A percentile compares a stretch with the other conserved stretches of the same genome.
phyloP scores from a whole-genome alignment of 1,140 invertebrate species.

The Aphis craccivora region DNA sequence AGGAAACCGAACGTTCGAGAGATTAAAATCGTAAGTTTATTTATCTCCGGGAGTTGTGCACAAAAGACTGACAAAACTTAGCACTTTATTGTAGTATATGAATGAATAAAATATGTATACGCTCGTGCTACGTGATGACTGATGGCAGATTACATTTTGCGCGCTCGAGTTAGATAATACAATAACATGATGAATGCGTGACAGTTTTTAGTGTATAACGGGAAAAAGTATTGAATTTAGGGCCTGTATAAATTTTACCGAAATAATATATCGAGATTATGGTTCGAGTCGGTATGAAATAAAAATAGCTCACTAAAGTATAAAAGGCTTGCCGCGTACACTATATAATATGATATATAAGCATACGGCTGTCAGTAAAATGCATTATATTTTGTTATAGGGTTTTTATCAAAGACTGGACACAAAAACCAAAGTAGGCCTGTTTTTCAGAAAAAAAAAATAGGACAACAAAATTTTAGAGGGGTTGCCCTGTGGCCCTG shows the following conservation, averaged over 20 bases:
- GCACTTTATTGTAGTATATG: background rate
- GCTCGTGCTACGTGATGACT: background rate
- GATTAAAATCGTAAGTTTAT: background rate
- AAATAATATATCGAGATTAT: conserved; percentile 11
- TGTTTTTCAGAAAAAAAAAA: background rate
- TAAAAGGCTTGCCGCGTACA: conserved; percentile 5
- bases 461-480: background rate
- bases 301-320: background rate
- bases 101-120: background rate
- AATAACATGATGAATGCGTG: background rate
- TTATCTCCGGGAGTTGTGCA: background rate
- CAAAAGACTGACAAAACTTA: background rate
- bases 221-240: background rate
- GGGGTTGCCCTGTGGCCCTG: background rate
- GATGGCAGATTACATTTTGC: background rate
- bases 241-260: background rate
- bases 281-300: background rate
- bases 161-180: background rate
- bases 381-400: background rate
- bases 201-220: background rate
- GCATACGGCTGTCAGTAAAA: background rate
- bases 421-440: background rate
- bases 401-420: conserved; percentile 8
- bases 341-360: conserved; percentile 3
- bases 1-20: background rate